Conservation (phyloP, 2,888 invertebrate species). For the Calephelis perditalis region DNA sequence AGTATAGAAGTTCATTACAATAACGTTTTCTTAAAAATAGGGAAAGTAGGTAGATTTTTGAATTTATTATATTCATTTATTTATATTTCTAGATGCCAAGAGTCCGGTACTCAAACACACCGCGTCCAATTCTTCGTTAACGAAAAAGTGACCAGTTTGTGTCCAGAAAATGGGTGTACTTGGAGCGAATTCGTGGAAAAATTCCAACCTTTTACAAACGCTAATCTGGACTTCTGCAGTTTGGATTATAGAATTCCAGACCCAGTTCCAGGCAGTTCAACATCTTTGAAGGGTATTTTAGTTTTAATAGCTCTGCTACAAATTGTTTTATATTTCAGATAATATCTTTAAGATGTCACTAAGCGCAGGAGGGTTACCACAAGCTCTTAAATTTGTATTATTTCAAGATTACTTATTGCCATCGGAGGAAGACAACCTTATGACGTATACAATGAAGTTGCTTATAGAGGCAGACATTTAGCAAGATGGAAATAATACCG, state of each 20-base stretch:
- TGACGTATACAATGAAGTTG: too few species aligned
- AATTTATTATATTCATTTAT: too few species aligned
- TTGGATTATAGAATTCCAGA: conserved; percentile 24
- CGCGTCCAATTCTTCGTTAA: conserved; percentile 56
- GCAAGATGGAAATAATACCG: too few species aligned
- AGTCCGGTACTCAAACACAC: conserved; percentile 34
- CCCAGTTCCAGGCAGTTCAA: conserved; percentile 16
- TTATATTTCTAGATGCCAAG: conserved; percentile 44
- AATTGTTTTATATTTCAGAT: not conserved
- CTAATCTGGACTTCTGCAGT: conserved; percentile 50
- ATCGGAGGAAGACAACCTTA: too few species aligned
- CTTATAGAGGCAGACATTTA: too few species aligned
- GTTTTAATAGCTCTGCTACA: conserved; percentile 17
- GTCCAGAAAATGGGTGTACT: conserved; percentile 52
- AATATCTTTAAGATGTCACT: too few species aligned
- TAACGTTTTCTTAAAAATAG: too few species aligned
- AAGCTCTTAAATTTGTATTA: too few species aligned
- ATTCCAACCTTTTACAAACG: conserved; percentile 41
- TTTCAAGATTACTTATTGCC: too few species aligned
- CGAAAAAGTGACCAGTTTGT: conserved; percentile 48
- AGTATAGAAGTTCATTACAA: too few species aligned
- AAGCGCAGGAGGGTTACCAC: too few species aligned
- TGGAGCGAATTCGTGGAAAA: conserved; percentile 52
- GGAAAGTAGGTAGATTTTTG: too few species aligned
- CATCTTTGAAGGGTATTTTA: conserved; percentile 17